Evolutionary conservation across 2,113 vertebrate species (phyloP).

Genomic region (Corythoichthys intestinalis): DNA sequence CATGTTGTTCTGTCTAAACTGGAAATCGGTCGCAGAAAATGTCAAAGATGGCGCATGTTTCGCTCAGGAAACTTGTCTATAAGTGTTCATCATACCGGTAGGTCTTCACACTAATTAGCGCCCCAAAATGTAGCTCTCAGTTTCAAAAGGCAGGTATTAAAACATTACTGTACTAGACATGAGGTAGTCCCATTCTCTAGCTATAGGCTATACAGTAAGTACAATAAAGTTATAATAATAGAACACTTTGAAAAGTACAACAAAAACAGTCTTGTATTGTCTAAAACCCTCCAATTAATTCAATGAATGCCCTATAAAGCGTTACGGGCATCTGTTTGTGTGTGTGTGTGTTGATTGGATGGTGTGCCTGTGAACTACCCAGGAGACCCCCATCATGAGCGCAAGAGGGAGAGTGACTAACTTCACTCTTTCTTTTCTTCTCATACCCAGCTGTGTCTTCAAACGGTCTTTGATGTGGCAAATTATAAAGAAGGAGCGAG

Average conservation of each 20-base stretch:
- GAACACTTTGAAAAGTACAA: not conserved
- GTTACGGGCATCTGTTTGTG: slow-evolving; percentile 30
- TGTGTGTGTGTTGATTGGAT: slow-evolving; percentile 39
- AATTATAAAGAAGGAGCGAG: slow-evolving; percentile 74
- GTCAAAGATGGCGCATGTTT: too few relatives aligned
- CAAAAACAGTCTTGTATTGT: not conserved
- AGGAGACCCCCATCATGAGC: slow-evolving; percentile 76
- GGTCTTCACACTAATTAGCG: not conserved
- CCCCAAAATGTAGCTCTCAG: not conserved
- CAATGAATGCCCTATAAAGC: not conserved
- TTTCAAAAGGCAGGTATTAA: not conserved
- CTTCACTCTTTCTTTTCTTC: slow-evolving; percentile 81
- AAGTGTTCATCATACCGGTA: too few relatives aligned
- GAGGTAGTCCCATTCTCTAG: not conserved
- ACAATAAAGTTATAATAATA: not conserved
- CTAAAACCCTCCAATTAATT: not conserved
- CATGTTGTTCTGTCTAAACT: too few relatives aligned
- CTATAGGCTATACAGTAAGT: not conserved
- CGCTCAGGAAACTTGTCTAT: too few relatives aligned
- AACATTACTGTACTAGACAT: not conserved
- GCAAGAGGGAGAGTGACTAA: slow-evolving; percentile 78
- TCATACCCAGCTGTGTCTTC: slow-evolving; percentile 80
- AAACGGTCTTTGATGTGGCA: slow-evolving; percentile 79
- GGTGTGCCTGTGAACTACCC: slow-evolving; percentile 63
- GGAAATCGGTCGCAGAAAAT: too few relatives aligned